These are phyloP conservation scores for Tachypleus tridentatus DNA, from an alignment of 1,140 invertebrate species.

Conservation along the genomic window DNA sequence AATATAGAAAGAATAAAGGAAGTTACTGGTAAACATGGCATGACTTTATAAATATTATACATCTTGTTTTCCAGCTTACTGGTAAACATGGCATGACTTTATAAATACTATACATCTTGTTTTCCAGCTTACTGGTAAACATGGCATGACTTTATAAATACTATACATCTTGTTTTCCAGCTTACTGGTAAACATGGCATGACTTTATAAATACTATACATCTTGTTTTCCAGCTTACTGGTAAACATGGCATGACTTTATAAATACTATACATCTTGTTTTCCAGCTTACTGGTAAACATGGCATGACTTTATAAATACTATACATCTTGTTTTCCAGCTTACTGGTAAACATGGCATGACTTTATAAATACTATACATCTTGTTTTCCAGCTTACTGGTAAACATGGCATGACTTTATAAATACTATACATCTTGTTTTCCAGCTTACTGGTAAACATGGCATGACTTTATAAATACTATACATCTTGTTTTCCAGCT, in stretches of 20 bases:
- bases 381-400: constrained; percentile 42
- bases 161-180: constrained; percentile 33
- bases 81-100: no score
- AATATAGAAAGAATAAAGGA: no score
- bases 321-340: constrained; percentile 38
- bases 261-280: not conserved
- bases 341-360: no score
- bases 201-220: no score
- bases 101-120: not conserved
- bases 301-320: no score
- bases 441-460: constrained; percentile 41
- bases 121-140: constrained; percentile 42
- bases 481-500: constrained; percentile 38
- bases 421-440: not conserved
- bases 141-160: no score
- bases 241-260: no score
- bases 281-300: constrained; percentile 41
- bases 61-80: constrained; percentile 41
- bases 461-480: no score
- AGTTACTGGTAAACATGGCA: no score
- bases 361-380: no score
- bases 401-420: no score
- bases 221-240: constrained; percentile 42
- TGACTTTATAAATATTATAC: no score
- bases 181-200: constrained; percentile 30